Percentiles rank a stretch among this genome's conserved stretches.
phyloP scores from a whole-genome alignment of 1,140 invertebrate species.

The Panagrolaimus sp. region DNA sequence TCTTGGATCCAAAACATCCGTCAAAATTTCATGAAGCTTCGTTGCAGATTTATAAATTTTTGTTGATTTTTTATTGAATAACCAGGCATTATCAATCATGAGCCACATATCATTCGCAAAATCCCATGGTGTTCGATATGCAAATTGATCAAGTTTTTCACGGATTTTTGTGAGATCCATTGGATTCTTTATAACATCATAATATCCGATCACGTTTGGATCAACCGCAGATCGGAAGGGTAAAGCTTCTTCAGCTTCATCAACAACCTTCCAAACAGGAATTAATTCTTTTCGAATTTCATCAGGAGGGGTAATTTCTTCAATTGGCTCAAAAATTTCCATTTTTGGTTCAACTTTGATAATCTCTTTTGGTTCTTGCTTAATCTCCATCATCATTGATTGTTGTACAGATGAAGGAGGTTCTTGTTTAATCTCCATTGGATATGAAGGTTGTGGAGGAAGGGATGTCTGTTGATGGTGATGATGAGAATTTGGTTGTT shows the following conservation, averaged over 20 bases:
- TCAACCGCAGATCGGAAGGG: constrained; percentile 95
- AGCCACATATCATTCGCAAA: constrained; percentile 99
- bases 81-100: constrained; percentile 99
- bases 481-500: neutral
- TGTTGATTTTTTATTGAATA: constrained; percentile 97
- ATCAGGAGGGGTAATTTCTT: neutral
- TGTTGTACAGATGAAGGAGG: neutral
- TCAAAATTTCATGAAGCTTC: constrained; percentile 95
- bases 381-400: neutral
- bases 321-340: neutral
- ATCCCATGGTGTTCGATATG: constrained; percentile 93
- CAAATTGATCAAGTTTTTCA: constrained; percentile 80
- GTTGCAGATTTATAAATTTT: constrained; percentile 94
- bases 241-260: constrained; percentile 84
- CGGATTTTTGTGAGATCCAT: constrained; percentile 97
- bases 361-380: neutral
- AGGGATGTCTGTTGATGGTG: neutral
- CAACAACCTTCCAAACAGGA: constrained; percentile 88
- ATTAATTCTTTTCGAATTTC: constrained; percentile 75
- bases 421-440: constrained; percentile 21
- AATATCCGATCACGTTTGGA: constrained; percentile 73
- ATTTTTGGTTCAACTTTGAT: neutral
- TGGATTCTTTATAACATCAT: constrained; percentile 92
- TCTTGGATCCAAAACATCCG: constrained; percentile 92
- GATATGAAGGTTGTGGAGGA: neutral